phyloP scores from a whole-genome alignment of 2,113 vertebrate genomes.

The Apteryx mantelli region DNA sequence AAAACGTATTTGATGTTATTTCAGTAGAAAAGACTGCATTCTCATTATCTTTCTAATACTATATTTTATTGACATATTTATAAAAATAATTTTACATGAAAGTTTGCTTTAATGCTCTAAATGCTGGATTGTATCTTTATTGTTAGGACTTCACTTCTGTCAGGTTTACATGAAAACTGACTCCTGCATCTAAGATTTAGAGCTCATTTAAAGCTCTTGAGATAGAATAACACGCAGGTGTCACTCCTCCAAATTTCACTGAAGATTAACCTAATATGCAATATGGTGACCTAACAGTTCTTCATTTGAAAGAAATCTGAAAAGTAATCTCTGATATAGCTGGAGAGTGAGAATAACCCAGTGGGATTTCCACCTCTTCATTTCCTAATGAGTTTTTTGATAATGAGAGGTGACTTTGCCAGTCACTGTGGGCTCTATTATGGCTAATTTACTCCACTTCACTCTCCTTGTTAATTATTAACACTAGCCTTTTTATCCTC shows the following conservation, averaged over 20 bases:
- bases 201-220: constrained; percentile 71
- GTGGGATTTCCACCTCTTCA: constrained; percentile 86
- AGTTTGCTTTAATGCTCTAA: background rate
- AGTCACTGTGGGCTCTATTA: constrained; percentile 95
- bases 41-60: background rate
- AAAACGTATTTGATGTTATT: background rate
- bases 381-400: constrained; percentile 89
- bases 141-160: constrained; percentile 2
- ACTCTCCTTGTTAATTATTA: constrained; percentile 92
- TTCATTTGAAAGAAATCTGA: constrained; percentile 80
- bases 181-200: constrained; percentile 39
- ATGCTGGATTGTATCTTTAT: constrained; percentile 11
- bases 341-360: constrained; percentile 80
- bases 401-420: constrained; percentile 86
- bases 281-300: constrained; percentile 79
- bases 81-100: background rate
- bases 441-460: constrained; percentile 92
- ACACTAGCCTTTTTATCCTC: constrained; percentile 96
- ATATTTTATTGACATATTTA: background rate
- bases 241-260: constrained; percentile 74
- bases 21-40: background rate
- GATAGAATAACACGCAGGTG: constrained; percentile 68
- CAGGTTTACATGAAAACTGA: constrained; percentile 49
- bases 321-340: constrained; percentile 80
- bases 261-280: constrained; percentile 80